Evolutionary conservation across 2,888 invertebrate species (phyloP).

Genomic region (Erannis defoliaria): DNA sequence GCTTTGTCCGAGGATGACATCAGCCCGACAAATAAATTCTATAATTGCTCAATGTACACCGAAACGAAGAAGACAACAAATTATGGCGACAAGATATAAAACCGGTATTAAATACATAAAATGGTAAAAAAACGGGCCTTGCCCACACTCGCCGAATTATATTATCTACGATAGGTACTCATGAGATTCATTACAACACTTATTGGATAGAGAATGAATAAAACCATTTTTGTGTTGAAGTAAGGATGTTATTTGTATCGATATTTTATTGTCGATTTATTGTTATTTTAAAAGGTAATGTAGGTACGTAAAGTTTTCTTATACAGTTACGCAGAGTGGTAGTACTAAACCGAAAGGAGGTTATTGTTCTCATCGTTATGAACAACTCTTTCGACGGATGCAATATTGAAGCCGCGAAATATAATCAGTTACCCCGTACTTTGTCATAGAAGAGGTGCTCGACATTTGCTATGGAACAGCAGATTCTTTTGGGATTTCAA

Average conservation of each 20-base stretch:
- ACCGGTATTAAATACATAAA: conserved; percentile 80
- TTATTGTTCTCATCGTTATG: too few relatives aligned
- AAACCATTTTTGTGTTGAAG: conserved; percentile 74
- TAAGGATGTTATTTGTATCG: conserved; percentile 58
- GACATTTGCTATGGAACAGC: too few relatives aligned
- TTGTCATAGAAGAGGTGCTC: too few relatives aligned
- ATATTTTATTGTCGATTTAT: conserved; percentile 20
- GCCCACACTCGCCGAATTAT: conserved; percentile 79
- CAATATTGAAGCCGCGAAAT: too few relatives aligned
- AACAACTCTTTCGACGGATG: too few relatives aligned
- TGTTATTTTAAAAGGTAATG: too few relatives aligned
- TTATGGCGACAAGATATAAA: conserved; percentile 73
- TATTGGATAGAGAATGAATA: conserved; percentile 80
- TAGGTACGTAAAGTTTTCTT: too few relatives aligned
- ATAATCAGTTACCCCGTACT: too few relatives aligned
- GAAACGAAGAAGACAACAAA: conserved; percentile 48
- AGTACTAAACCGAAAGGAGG: too few relatives aligned
- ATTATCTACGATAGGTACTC: conserved; percentile 80
- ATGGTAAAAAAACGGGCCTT: conserved; percentile 71
- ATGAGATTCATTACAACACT: conserved; percentile 82
- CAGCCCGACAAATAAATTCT: conserved; percentile 40
- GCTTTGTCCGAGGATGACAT: conserved; percentile 42
- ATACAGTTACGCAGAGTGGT: too few relatives aligned
- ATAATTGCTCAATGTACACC: conserved; percentile 46
- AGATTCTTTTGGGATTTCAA: too few relatives aligned